A percentile compares a stretch with the other conserved stretches of the same genome.
Conservation (phyloP, 2,113 vertebrate species). For the Nipponia nippon region DNA sequence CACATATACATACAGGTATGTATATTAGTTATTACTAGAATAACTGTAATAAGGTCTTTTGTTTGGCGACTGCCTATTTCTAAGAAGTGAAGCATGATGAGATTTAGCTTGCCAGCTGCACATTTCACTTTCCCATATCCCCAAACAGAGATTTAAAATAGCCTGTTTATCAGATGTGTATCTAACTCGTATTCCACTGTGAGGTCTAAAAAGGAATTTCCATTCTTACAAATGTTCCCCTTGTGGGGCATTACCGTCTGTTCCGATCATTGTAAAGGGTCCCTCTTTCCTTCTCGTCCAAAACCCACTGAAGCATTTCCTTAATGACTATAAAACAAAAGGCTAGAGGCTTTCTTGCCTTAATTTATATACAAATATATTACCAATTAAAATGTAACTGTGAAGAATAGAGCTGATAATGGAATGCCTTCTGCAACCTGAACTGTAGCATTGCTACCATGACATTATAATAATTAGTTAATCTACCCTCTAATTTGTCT, state of each 20-base stretch:
- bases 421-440: slow-evolving; percentile 19
- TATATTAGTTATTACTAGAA: slow-evolving; percentile 31
- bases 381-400: slow-evolving; percentile 49
- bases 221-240: slow-evolving; percentile 46
- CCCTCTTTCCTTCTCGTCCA: slow-evolving; percentile 1
- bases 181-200: slow-evolving; percentile 45
- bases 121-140: slow-evolving; percentile 36
- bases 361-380: slow-evolving; percentile 15
- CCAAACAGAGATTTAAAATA: slow-evolving; percentile 47
- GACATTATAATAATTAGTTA: slow-evolving; percentile 44
- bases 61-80: not conserved
- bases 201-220: slow-evolving; percentile 60
- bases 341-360: not conserved
- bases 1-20: slow-evolving; percentile 43
- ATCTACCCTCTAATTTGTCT: slow-evolving; percentile 46
- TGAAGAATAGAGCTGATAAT: slow-evolving; percentile 18
- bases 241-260: slow-evolving; percentile 44
- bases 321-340: slow-evolving; percentile 16
- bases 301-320: slow-evolving; percentile 35
- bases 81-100: slow-evolving; percentile 28
- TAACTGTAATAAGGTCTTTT: slow-evolving; percentile 5
- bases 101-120: slow-evolving; percentile 46
- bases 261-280: slow-evolving; percentile 32
- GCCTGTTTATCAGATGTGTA: slow-evolving; percentile 60
- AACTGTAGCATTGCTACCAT: not conserved